A percentile compares a stretch with the other conserved stretches of the same genome.
These are phyloP conservation scores for Drosophila fungiperda DNA, from an alignment of 2,888 invertebrate species.

Conservation along the genomic window DNA sequence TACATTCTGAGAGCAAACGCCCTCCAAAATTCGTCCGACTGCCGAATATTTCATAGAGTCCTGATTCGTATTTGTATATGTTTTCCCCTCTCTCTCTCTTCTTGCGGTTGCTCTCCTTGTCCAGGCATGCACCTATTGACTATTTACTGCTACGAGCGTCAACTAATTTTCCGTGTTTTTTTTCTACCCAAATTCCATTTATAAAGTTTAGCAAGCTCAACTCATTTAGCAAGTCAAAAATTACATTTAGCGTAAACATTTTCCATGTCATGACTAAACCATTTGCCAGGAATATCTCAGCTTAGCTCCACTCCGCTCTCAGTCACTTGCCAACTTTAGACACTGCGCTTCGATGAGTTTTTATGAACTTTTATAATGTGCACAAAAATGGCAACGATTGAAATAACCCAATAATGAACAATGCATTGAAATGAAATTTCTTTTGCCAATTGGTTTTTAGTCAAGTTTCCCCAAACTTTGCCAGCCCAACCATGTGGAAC, in stretches of 20 bases:
- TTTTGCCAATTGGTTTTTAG: conserved; percentile 54
- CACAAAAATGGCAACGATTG: conserved; percentile 22
- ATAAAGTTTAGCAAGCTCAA: conserved; percentile 58
- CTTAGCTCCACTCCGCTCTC: background rate
- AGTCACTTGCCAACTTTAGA: conserved; percentile 35
- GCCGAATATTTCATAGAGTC: conserved; percentile 36
- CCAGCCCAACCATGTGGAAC: conserved; percentile 25
- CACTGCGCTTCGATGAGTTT: conserved; percentile 63
- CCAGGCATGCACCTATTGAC: conserved; percentile 35
- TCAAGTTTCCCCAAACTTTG: conserved; percentile 39
- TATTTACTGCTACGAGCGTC: conserved; percentile 59
- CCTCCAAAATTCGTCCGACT: conserved; percentile 20
- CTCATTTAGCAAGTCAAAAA: conserved; percentile 72
- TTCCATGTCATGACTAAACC: conserved; percentile 39
- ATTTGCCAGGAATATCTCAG: conserved; percentile 15
- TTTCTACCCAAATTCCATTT: conserved; percentile 48
- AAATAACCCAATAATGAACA: conserved; percentile 53
- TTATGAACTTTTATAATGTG: conserved; percentile 69
- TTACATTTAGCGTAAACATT: conserved; percentile 70
- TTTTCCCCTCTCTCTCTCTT: background rate
- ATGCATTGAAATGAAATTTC: conserved; percentile 57
- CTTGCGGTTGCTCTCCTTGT: background rate
- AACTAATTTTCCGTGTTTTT: conserved; percentile 53
- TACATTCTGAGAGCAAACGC: conserved; percentile 52
- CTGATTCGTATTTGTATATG: conserved; percentile 29